Conservation (phyloP, 2,888 invertebrate genomes). For the Smittia aterrima region DNA sequence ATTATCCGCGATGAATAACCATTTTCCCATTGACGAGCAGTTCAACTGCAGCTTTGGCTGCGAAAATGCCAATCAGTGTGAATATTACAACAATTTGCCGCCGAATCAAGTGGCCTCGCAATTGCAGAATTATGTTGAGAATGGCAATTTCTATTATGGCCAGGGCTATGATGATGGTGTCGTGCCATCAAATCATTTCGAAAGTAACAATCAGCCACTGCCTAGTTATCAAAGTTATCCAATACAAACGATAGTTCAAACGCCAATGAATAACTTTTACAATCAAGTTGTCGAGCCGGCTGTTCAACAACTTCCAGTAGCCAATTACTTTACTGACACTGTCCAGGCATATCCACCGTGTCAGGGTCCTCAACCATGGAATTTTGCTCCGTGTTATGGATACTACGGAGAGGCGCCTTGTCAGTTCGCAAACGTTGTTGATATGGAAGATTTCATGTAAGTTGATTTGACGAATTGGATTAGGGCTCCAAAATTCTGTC, state of each 20-base stretch:
- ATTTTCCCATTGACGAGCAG: slow-evolving; percentile 6
- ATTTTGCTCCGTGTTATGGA: slow-evolving; percentile 66
- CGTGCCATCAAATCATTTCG: slow-evolving; percentile 10
- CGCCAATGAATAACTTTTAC: neutral
- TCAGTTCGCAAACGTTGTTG: slow-evolving; percentile 63
- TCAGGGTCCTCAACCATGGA: slow-evolving; percentile 57
- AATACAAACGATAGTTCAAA: neutral
- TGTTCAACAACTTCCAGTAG: neutral
- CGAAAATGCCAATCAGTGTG: slow-evolving; percentile 1
- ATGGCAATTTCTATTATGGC: neutral
- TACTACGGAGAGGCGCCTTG: slow-evolving; percentile 62
- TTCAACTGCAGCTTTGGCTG: slow-evolving; percentile 9
- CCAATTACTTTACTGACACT: neutral
- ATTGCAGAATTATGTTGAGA: neutral
- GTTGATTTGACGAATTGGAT: slow-evolving; percentile 50
- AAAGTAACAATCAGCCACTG: neutral
- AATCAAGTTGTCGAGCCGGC: neutral
- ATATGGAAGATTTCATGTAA: slow-evolving; percentile 76
- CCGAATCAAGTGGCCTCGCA: neutral
- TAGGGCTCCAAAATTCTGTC: neutral
- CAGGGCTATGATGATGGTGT: slow-evolving; percentile 9
- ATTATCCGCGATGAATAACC: slow-evolving; percentile 23
- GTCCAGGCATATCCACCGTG: slow-evolving; percentile 54
- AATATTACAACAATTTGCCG: slow-evolving; percentile 14
- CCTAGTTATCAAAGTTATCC: neutral